Percentiles rank a stretch among this genome's conserved stretches.
Evolutionary conservation across 2,113 vertebrate genomes (phyloP).

Genomic region (Anoura caudifer): DNA sequence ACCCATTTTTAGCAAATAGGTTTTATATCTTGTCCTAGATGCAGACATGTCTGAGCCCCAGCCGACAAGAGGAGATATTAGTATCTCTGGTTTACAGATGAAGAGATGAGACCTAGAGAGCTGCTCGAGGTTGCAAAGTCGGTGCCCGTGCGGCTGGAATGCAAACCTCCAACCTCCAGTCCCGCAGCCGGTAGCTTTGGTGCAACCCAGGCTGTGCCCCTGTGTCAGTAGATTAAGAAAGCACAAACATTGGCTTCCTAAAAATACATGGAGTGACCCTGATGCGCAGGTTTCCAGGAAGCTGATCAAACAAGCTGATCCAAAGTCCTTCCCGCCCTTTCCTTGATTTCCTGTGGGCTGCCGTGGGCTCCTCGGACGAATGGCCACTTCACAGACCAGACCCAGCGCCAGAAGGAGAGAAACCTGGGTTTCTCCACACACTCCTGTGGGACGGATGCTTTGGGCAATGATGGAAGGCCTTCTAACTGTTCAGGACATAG

Average conservation of each 20-base stretch:
- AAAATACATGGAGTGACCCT: neutral
- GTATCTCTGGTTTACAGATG: neutral
- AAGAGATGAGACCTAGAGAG: neutral
- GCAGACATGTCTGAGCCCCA: neutral
- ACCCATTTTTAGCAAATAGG: neutral
- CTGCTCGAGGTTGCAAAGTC: neutral
- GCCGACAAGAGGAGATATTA: neutral
- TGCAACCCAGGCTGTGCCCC: neutral
- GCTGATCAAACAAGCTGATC: neutral
- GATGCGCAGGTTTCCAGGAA: conserved; percentile 20
- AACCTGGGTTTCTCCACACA: neutral
- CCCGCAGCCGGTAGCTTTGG: neutral
- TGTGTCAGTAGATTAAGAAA: neutral
- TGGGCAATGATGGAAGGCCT: neutral
- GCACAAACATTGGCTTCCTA: neutral
- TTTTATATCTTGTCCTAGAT: neutral
- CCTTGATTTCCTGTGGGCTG: neutral
- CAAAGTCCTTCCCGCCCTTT: neutral
- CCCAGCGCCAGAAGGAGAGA: neutral
- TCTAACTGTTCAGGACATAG: neutral
- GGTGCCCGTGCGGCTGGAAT: neutral
- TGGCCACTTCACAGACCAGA: neutral
- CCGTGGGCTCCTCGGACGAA: neutral
- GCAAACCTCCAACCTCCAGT: neutral
- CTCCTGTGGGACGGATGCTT: neutral